Conservation (phyloP, 2,797 vertebrate species). For the Sebastes taczanowskii region DNA sequence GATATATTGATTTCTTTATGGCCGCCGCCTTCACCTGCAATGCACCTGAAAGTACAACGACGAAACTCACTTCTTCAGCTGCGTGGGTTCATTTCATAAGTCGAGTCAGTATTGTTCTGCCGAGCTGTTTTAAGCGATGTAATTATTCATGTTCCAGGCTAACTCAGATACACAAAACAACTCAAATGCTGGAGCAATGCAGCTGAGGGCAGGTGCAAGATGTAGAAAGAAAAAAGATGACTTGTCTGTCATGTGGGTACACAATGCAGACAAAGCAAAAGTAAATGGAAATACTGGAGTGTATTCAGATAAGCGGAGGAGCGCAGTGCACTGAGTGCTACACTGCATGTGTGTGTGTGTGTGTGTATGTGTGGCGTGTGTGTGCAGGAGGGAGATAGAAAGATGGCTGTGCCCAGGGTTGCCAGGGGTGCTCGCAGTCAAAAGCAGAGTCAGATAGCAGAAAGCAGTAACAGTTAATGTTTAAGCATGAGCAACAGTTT, state of each 20-base stretch:
- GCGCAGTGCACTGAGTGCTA: background rate
- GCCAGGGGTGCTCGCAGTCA: slow-evolving; percentile 1
- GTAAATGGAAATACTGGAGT: background rate
- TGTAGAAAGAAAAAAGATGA: background rate
- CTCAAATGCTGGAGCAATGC: background rate
- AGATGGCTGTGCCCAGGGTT: background rate
- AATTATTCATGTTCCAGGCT: background rate
- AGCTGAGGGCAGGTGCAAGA: background rate
- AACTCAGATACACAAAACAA: background rate
- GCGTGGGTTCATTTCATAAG: background rate
- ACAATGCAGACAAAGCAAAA: background rate
- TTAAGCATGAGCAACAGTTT: too few species aligned
- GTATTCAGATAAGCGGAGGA: background rate
- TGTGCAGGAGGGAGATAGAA: background rate
- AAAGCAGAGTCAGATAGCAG: background rate
- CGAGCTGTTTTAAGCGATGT: background rate
- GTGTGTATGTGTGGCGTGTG: background rate
- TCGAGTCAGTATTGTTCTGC: background rate
- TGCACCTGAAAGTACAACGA: background rate
- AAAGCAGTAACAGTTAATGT: background rate
- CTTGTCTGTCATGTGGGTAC: background rate
- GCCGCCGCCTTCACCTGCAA: background rate
- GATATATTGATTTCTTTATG: background rate
- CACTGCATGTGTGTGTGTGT: background rate
- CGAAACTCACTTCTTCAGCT: background rate